These are phyloP conservation scores for Caenorhabditis becei DNA, from an alignment of 2,888 invertebrate species.

Conservation along the genomic window DNA sequence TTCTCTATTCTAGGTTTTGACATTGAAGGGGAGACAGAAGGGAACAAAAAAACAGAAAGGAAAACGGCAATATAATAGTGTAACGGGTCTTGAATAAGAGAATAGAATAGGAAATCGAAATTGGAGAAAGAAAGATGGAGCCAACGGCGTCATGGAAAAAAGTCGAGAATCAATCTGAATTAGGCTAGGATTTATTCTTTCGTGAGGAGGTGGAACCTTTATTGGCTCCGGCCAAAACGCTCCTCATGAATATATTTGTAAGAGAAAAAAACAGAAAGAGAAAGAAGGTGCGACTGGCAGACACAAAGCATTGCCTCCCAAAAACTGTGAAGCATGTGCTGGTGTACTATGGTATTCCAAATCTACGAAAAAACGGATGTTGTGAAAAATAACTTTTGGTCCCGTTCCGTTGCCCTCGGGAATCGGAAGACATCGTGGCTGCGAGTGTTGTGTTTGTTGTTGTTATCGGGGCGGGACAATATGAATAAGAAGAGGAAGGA, in stretches of 20 bases:
- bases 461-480: conserved; percentile 41
- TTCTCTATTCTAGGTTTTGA: conserved; percentile 24
- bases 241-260: conserved; percentile 57
- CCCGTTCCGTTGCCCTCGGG: conserved; percentile 43
- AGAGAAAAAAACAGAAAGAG: background rate
- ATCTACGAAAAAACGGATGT: conserved; percentile 36
- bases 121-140: conserved; percentile 6
- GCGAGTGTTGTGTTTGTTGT: conserved; percentile 47
- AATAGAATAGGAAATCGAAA: conserved; percentile 28
- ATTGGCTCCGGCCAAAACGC: conserved; percentile 4
- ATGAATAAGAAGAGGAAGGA: conserved; percentile 43
- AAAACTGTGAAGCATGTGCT: background rate
- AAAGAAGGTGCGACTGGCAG: background rate
- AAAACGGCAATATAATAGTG: background rate
- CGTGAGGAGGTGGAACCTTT: conserved; percentile 18
- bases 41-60: background rate
- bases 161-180: conserved; percentile 46
- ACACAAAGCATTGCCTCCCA: background rate
- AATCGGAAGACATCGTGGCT: conserved; percentile 30
- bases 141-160: conserved; percentile 3
- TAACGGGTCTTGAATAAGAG: background rate
- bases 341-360: conserved; percentile 49
- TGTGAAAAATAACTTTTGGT: conserved; percentile 43
- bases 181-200: conserved; percentile 19
- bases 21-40: background rate